Evolutionary conservation across 2,113 vertebrate species (phyloP).

Genomic region (Rhea pennata): DNA sequence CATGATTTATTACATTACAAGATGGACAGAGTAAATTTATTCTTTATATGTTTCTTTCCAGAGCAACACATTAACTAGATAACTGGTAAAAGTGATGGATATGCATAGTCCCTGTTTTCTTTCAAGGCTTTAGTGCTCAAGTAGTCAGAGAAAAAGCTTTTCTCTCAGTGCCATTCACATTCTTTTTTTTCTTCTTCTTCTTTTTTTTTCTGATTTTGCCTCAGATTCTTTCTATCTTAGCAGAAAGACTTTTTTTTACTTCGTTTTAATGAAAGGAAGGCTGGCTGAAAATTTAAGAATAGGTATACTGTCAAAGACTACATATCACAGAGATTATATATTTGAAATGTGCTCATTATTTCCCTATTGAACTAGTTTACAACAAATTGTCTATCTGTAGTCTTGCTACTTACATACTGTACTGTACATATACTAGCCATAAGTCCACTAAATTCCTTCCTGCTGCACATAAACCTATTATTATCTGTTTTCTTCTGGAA

Average conservation of each 20-base stretch:
- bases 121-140: neutral
- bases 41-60: constrained; percentile 3
- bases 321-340: neutral
- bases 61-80: constrained; percentile 1
- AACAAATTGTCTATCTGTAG: neutral
- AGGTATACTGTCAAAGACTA: neutral
- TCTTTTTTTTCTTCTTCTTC: neutral
- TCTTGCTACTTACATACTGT: neutral
- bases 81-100: constrained; percentile 15
- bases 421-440: neutral
- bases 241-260: neutral
- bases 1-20: neutral
- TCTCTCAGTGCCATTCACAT: neutral
- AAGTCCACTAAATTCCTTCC: neutral
- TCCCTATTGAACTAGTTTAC: neutral
- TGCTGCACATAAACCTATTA: neutral
- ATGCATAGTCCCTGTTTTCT: neutral
- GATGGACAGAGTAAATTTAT: constrained; percentile 5
- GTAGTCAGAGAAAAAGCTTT: neutral
- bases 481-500: neutral
- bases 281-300: neutral
- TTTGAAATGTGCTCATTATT: neutral
- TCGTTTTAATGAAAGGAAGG: neutral
- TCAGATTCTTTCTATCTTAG: neutral
- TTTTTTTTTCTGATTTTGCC: neutral